Evolutionary conservation across 2,888 invertebrate genomes (phyloP), one percentile per base, ranked within the genome.

Genomic region (Gisinianus flammeolus): DNA sequence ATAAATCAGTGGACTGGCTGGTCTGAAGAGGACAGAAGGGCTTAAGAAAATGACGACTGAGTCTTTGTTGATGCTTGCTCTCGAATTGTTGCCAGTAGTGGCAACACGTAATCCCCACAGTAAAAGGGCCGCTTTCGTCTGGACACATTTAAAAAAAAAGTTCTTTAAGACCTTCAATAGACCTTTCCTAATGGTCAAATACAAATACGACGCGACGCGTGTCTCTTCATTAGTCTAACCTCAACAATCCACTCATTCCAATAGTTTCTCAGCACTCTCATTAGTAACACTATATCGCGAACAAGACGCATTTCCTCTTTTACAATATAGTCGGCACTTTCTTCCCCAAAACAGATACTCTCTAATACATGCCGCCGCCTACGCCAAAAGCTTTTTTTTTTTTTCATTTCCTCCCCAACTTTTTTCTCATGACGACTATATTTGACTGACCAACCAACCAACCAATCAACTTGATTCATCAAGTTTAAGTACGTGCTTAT

Each of bases 121-220:
- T 76, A 80, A 83, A 81, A 76, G 72, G 70, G 69, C 82, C 82
- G 81, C 79, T 76, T 26, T 72, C 19, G 31, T 72, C 70, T 72
- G 69, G 76, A 77, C 74, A 75, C 44, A 62, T n/a, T n/a, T n/a
- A n/a, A n/a, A n/a, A n/a, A n/a, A n/a, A n/a, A n/a, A n/a, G n/a
- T 44, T 44, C 44, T 44, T 6, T 52, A 24, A 30, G 54, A 26
- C 30, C 56, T 52, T 54, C 22, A 75, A 52, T 66, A 52, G 68
- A 44, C 22, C 68, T 31, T 68, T 68, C 35, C 33, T 80, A 80
- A 80, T 80, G 80, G 78, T 76, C 76, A 64, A 76, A 73, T 74
- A 78, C 78, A 81, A 81, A 80, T 77, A 44, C 12, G 44, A 44
- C 16, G 44, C 77, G 44, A 80, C 80, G 79, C 81, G 80, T 80